Conservation (phyloP, 2,888 invertebrate species). For the Athalia circularis region DNA sequence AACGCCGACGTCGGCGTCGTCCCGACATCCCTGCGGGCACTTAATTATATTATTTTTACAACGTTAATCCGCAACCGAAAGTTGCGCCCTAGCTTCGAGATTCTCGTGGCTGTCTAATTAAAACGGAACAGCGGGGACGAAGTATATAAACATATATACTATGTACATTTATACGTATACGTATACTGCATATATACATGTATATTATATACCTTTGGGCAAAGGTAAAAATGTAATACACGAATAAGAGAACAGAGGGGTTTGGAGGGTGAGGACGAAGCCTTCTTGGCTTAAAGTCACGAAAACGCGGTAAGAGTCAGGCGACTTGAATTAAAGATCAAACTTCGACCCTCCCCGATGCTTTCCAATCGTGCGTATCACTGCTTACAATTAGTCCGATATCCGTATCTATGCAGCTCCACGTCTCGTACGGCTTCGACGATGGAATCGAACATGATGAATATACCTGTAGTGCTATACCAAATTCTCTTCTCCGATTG, state of each 20-base stretch:
- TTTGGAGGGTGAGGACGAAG: neutral
- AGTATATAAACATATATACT: neutral
- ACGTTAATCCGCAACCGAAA: slow-evolving; percentile 28
- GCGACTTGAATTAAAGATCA: slow-evolving; percentile 35
- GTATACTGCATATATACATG: too few relatives aligned
- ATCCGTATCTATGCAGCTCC: neutral
- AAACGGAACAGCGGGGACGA: slow-evolving; percentile 30
- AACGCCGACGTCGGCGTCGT: too few relatives aligned
- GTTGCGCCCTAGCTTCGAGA: slow-evolving; percentile 1
- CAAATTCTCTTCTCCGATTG: too few relatives aligned
- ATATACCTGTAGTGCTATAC: too few relatives aligned
- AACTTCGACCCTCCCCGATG: neutral
- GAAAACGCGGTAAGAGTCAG: slow-evolving; percentile 8
- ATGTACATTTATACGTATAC: too few relatives aligned
- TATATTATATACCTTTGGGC: too few relatives aligned
- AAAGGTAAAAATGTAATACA: neutral
- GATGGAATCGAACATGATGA: too few relatives aligned
- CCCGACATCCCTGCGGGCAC: neutral
- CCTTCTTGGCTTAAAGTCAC: neutral
- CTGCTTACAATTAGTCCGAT: neutral
- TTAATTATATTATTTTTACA: slow-evolving; percentile 41
- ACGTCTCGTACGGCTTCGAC: too few relatives aligned
- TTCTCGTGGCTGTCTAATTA: slow-evolving; percentile 29
- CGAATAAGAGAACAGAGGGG: neutral
- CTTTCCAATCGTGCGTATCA: neutral